Evolutionary conservation across 2,888 invertebrate genomes (phyloP), one percentile per base, ranked within the genome.

Genomic region (Ennomos erosarius): DNA sequence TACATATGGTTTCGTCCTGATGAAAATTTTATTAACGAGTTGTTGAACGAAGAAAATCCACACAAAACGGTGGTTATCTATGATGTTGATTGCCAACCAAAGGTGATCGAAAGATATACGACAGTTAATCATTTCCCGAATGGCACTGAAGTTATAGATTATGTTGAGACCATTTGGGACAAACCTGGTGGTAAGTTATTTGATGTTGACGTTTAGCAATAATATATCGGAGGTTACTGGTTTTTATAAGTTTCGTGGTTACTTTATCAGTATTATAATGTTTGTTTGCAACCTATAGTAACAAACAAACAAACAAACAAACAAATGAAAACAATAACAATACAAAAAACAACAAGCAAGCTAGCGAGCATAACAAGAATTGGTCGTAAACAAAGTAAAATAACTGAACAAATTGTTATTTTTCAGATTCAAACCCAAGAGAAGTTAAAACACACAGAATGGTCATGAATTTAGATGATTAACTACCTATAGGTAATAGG

Each of bases 61-160:
- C 57, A 65, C 8, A 75, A 75, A 59, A 26, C 75, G 0, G 50
- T 84, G 10, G 79, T 79, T 38, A 64, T 83, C 37, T 75, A 79
- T 45, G 64, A 81, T 56, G 62, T 84, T 62, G 62, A 63, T 42
- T 47, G 74, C 79, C 10, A 67, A 36, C 53, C 59, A 8, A 48
- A 12, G 35, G n/a, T 69, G 11, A 57, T 82, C 2, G 78, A 81
- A 36, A 81, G 67, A 56, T 73, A 80, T 2, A 78, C 68, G 5
- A 76, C 66, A 45, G 81, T 73, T 0, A 82, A 74, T 5, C 67
- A 81, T 33, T 74, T 74, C 47, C 70, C 82, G 1, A 86, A 88
- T 46, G 88, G 87, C 1, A 86, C 87, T 9, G 68, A 75, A 33
- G 55, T 82, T 43, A 77, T 81, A 65, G 82, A 82, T 49, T 56